phyloP scores from a whole-genome alignment of 2,888 invertebrate species.

The Mellilla xanthometata region DNA sequence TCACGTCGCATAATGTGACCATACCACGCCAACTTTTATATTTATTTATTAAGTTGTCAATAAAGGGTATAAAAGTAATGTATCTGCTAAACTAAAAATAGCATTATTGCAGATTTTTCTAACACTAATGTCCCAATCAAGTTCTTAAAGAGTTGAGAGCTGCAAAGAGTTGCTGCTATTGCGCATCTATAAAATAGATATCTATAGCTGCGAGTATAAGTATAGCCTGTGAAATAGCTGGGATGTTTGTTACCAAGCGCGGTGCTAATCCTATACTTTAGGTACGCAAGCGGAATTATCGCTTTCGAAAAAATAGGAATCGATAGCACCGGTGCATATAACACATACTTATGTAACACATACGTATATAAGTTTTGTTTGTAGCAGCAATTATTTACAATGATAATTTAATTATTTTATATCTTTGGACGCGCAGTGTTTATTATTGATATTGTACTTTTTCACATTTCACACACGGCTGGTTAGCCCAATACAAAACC shows the following conservation, averaged over 20 bases:
- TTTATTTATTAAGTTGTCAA: no score
- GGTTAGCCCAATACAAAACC: no score
- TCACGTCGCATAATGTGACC: no score
- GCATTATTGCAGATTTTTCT: no score
- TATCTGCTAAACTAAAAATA: no score
- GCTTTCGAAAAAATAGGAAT: conserved; percentile 35
- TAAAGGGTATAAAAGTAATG: no score
- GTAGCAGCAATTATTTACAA: conserved; percentile 46
- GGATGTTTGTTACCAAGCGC: conserved; percentile 44
- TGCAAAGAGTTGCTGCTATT: conserved; percentile 44
- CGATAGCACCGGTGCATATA: conserved; percentile 10
- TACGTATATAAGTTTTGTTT: conserved; percentile 48
- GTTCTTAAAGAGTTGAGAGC: no score
- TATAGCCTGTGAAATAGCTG: conserved; percentile 44
- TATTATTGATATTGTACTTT: conserved; percentile 43
- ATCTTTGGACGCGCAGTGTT: conserved; percentile 46
- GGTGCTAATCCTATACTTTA: conserved; percentile 36
- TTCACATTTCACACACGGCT: no score
- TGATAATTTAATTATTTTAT: conserved; percentile 49
- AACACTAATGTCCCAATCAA: no score
- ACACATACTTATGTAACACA: no score
- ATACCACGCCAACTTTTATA: no score
- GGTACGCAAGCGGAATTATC: conserved; percentile 30
- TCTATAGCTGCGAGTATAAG: conserved; percentile 49
- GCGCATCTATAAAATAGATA: conserved; percentile 44